Base-by-base conservation (phyloP, 2,888 invertebrate species). In the Hydrotaea cyrtoneurina region DNA sequence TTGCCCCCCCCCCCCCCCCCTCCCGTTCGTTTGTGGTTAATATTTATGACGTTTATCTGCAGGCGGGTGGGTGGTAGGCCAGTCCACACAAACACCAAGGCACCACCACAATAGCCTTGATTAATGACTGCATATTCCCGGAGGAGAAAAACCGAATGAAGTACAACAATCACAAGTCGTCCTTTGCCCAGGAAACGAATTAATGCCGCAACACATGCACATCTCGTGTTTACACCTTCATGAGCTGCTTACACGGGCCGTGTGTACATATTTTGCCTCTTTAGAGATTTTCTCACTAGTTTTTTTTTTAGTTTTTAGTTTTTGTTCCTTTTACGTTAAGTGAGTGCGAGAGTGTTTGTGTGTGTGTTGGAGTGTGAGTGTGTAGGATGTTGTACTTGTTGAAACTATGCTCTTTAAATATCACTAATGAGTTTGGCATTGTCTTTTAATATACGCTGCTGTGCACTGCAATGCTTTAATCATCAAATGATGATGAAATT, bases 361-460 rank as follows among this genome's bases (percentile, higher is more conserved):
- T 64, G 17, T 13, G 36, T 19, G 39, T 21, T 0, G 17, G 66
- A 19, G 46, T 31, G 31, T 31, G 7, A 31, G 31, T 2, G 31
- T 31, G 31, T 7, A 15, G 69, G 13, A n/a, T n/a, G 66, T 46
- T 59, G 59, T 59, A 81, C 82, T 85, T 82, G 73, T 82, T 85
- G 78, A 82, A 85, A 71, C 85, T 71, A 69, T 69, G 72, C 79
- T 76, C 71, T 83, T 79, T 79, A 78, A 83, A 85, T 73, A 85
- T 79, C 83, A 82, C 85, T 86, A 86, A 86, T 86, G 86, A 86
- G 86, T 82, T 85, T 79, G 86, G 71, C 81, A 86, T 86, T 86
- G 82, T 85, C 83, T 86, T 86, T 77, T 73, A 53, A 26, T 71
- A 64, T 19, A 43, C 21, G 26, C 39, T 64, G 69, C 55, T 55